A percentile compares a stretch with the other conserved stretches of the same genome.
Conservation (phyloP, 1,140 invertebrate genomes). For the Phenacoccus solenopsis region DNA sequence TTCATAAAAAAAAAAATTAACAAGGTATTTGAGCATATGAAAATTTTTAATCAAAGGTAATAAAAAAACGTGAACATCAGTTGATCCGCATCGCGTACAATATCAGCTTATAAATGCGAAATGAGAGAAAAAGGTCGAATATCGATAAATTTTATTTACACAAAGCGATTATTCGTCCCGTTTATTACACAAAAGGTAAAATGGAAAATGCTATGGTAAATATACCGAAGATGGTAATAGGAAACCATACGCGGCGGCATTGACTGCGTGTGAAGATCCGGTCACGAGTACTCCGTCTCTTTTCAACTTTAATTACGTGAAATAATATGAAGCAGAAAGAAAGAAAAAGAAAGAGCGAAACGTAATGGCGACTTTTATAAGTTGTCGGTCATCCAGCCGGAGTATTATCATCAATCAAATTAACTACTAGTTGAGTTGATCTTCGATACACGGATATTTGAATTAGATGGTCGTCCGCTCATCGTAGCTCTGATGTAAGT, state of each 20-base stretch:
- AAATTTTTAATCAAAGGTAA: too few relatives aligned
- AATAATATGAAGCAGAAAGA: neutral
- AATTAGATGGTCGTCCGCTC: neutral
- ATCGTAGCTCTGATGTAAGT: neutral
- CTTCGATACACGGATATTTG: neutral
- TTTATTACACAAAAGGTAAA: slow-evolving; percentile 3
- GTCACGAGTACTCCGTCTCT: neutral
- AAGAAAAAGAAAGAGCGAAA: neutral
- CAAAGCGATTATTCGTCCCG: neutral
- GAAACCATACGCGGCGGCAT: neutral
- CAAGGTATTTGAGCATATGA: too few relatives aligned
- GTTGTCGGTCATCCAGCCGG: neutral
- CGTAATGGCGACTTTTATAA: neutral
- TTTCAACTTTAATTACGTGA: slow-evolving; percentile 2
- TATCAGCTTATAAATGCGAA: neutral
- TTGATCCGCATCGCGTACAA: neutral
- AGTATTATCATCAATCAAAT: slow-evolving; percentile 3
- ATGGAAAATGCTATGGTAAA: neutral
- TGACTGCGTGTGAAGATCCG: neutral
- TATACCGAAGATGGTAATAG: neutral
- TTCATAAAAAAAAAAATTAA: too few relatives aligned
- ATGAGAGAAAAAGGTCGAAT: neutral
- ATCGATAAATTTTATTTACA: neutral
- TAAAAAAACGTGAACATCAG: neutral
- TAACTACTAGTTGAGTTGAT: slow-evolving; percentile 2